Conservation (phyloP, 2,113 vertebrate species). For the Trochalopteron elliotii region DNA sequence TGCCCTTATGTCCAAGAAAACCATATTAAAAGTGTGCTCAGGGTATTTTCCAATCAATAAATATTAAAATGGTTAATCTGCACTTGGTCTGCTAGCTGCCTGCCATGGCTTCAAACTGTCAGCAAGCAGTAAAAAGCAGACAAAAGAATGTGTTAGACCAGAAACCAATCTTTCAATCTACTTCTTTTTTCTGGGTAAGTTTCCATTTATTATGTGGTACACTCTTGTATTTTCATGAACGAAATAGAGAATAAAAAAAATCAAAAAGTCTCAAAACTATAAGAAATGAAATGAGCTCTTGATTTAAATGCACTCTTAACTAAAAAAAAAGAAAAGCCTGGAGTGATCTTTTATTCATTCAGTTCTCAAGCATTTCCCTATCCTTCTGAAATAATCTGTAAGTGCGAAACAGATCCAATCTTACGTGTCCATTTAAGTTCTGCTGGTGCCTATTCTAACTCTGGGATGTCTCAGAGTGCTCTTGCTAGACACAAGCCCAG, state of each 20-base stretch:
- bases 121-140: neutral
- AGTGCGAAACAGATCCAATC: neutral
- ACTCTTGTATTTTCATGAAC: neutral
- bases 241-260: neutral
- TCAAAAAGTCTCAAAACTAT: neutral
- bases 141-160: constrained; percentile 38
- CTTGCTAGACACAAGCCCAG: neutral
- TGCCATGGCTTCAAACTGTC: neutral
- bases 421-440: neutral
- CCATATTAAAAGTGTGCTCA: constrained; percentile 44
- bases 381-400: neutral
- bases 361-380: neutral
- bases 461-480: neutral
- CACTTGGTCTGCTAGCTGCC: constrained; percentile 42
- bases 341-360: neutral
- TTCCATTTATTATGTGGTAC: neutral
- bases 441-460: neutral
- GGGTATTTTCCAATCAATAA: constrained; percentile 62
- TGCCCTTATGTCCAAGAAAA: constrained; percentile 53
- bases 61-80: constrained; percentile 74
- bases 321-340: neutral
- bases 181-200: neutral
- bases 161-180: neutral
- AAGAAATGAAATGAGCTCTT: neutral
- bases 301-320: neutral